A percentile compares a stretch with the other conserved stretches of the same genome.
Evolutionary conservation across 2,113 vertebrate species (phyloP).

Genomic region (Indicator maculatus): DNA sequence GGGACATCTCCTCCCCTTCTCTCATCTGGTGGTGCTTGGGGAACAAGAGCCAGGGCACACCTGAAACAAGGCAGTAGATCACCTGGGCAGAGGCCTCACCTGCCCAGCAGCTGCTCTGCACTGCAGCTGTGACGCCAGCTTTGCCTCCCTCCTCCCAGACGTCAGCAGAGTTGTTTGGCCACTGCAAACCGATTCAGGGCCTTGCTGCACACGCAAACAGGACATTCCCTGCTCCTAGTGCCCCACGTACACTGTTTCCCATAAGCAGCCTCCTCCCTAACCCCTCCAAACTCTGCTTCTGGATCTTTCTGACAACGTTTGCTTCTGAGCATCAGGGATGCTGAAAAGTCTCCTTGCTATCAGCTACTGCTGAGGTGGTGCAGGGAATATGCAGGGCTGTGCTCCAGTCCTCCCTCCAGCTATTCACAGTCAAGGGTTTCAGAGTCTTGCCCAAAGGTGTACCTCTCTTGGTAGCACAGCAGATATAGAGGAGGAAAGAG

Average conservation of each 20-base stretch:
- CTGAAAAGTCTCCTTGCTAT: background rate
- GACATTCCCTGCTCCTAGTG: background rate
- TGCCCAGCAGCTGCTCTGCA: no score
- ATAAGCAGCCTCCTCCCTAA: background rate
- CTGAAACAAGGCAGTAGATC: background rate
- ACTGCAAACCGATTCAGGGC: background rate
- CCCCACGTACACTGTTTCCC: accelerated
- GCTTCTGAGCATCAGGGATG: background rate
- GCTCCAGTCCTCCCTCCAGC: background rate
- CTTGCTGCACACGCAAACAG: background rate
- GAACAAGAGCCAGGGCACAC: background rate
- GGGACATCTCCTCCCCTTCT: background rate
- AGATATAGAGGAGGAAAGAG: background rate
- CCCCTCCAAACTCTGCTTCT: background rate
- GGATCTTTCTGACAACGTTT: background rate
- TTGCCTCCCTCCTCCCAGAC: background rate
- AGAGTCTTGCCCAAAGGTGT: background rate
- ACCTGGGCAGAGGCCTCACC: background rate
- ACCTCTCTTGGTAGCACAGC: background rate
- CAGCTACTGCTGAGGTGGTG: background rate
- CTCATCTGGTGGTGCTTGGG: background rate
- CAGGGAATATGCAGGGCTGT: background rate
- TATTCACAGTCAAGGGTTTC: background rate
- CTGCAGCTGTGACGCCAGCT: background rate
- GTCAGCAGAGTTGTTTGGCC: background rate